A percentile compares a stretch with the other conserved stretches of the same genome.
Conservation (phyloP, 2,888 invertebrate species). For the Orthosia gracilis region DNA sequence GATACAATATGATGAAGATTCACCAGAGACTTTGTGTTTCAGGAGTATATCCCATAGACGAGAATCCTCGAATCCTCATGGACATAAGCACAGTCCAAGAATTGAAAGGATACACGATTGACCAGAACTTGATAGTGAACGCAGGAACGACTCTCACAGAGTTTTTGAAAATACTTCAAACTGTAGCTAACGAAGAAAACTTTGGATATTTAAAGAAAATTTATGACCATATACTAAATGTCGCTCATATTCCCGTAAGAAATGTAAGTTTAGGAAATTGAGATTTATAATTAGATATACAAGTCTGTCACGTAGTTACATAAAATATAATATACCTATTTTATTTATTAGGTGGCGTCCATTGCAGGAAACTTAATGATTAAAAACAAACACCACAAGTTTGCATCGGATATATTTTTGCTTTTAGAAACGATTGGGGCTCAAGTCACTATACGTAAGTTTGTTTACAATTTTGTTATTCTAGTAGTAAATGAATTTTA, state of each 20-base stretch:
- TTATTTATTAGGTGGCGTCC: too few species aligned
- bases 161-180: slow-evolving; percentile 85
- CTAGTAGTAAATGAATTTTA: too few species aligned
- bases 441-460: too few species aligned
- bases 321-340: too few species aligned
- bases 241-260: slow-evolving; percentile 93
- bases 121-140: slow-evolving; percentile 88
- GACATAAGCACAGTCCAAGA: slow-evolving; percentile 92
- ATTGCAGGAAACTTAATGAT: too few species aligned
- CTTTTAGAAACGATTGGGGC: too few species aligned
- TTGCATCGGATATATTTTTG: too few species aligned
- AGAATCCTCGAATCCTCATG: slow-evolving; percentile 88
- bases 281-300: too few species aligned
- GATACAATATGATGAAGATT: neutral
- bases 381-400: too few species aligned
- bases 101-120: slow-evolving; percentile 83
- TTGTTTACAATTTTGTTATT: too few species aligned
- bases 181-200: slow-evolving; percentile 71
- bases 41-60: slow-evolving; percentile 82
- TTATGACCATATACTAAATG: slow-evolving; percentile 92
- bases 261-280: too few species aligned
- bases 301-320: too few species aligned
- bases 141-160: slow-evolving; percentile 90
- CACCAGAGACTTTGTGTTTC: slow-evolving; percentile 57
- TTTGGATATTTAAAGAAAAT: slow-evolving; percentile 91